Evolutionary conservation across 2,888 invertebrate genomes (phyloP), one percentile per base, ranked within the genome.

Genomic region (Cylindroiulus punctatus): DNA sequence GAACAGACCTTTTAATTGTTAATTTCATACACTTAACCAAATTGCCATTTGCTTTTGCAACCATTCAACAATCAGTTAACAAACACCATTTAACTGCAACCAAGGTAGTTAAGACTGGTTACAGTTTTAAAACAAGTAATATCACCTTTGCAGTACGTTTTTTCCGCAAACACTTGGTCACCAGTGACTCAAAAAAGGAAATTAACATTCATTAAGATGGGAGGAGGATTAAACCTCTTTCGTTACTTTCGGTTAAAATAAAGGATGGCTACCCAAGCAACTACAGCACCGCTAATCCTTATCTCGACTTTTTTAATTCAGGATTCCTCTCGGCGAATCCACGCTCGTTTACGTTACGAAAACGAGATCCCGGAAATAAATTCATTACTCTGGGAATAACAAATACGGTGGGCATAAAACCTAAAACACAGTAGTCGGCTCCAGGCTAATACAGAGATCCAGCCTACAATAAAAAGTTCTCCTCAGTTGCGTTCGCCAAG

Each of bases 291-390:
- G 47, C n/a, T 52, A 52, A 52, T 52, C 52, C 52, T 52, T n/a
- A 52, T 52, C n/a, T 52, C 52, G 14, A 19, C 52, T 52, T 52
- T 52, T n/a, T 52, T 52, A 52, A 52, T 52, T 52, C 52, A 19
- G n/a, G n/a, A n/a, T n/a, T 19, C 52, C n/a, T 7, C 52, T n/a
- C 5, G 5, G n/a, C 17, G 10, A 12, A 47, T 17, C 47, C 47
- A 47, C 0, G 47, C 47, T 52, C n/a, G 19, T n/a, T 52, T n/a
- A 52, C n/a, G 19, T 52, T 52, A 19, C n/a, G n/a, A 52, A 52
- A 52, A 52, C 52, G 52, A 52, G 52, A n/a, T 52, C 52, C 52
- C 19, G 52, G 52, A 52, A n/a, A 52, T 52, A 52, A 52, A 52
- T 52, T 52, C 52, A 52, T 52, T 52, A 52, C 52, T 52, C n/a